phyloP scores from a whole-genome alignment of 2,113 vertebrate species.

The Patagioenas fasciata region DNA sequence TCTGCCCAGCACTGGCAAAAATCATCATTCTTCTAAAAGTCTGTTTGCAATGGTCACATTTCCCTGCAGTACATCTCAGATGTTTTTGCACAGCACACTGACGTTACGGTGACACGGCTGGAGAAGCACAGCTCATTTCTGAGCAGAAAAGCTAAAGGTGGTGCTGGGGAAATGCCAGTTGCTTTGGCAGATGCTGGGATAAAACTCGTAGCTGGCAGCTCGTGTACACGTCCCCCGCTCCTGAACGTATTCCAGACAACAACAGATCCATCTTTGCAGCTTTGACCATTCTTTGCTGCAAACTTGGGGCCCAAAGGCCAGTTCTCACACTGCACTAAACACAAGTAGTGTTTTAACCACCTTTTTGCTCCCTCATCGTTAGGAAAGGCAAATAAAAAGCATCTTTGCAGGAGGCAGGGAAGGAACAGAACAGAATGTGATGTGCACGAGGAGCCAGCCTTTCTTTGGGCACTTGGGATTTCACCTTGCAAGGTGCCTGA shows the following conservation, averaged over 20 bases:
- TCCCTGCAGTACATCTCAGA: not conserved
- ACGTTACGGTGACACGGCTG: fast-evolving
- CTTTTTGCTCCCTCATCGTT: not conserved
- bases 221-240: fast-evolving
- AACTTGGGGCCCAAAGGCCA: not conserved
- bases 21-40: not conserved
- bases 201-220: not conserved
- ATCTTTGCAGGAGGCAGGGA: not conserved
- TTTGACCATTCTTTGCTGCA: not conserved
- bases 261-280: not conserved
- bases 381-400: not conserved
- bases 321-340: not conserved
- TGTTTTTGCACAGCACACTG: not conserved
- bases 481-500: not conserved
- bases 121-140: not conserved
- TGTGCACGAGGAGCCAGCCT: not conserved
- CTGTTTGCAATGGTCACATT: fast-evolving
- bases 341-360: not conserved
- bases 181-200: not conserved
- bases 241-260: not conserved
- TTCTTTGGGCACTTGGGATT: not conserved
- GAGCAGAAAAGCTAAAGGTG: not conserved
- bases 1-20: not conserved
- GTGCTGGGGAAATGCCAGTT: not conserved
- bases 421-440: not conserved